Evolutionary conservation across 2,888 invertebrate genomes (phyloP).

Genomic region (Tetragnatha montana): DNA sequence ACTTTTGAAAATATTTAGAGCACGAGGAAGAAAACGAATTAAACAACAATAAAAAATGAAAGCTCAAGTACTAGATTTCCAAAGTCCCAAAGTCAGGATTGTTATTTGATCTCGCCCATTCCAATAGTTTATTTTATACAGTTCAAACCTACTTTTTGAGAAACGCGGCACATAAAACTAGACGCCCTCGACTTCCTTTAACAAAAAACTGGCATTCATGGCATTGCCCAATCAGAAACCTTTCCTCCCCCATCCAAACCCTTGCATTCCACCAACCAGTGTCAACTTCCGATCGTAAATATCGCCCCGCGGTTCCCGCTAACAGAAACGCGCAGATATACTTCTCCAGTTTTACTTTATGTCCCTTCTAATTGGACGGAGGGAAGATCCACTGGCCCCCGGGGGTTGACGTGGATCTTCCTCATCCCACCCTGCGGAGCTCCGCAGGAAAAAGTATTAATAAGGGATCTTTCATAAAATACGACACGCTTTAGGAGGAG

Average conservation of each 20-base stretch:
- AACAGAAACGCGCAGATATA: neutral
- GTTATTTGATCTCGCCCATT: no score
- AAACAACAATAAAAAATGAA: no score
- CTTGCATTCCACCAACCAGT: neutral
- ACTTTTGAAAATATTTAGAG: no score
- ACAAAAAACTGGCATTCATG: neutral
- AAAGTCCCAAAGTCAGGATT: no score
- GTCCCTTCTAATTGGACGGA: slow-evolving; percentile 5
- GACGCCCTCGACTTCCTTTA: no score
- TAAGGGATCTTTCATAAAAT: neutral
- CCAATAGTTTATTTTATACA: no score
- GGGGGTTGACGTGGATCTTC: neutral
- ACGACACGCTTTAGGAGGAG: no score
- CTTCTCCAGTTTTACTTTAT: slow-evolving; percentile 1
- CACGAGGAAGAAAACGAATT: no score
- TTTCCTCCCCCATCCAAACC: neutral
- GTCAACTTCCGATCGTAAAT: slow-evolving; percentile 20
- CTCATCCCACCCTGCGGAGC: neutral
- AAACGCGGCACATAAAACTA: no score
- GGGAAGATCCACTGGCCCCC: neutral
- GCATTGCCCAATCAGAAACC: neutral
- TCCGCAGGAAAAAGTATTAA: neutral
- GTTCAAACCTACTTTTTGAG: no score
- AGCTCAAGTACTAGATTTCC: no score
- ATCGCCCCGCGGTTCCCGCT: neutral